phyloP scores from a whole-genome alignment of 2,797 vertebrate species.

The Menidia menidia region DNA sequence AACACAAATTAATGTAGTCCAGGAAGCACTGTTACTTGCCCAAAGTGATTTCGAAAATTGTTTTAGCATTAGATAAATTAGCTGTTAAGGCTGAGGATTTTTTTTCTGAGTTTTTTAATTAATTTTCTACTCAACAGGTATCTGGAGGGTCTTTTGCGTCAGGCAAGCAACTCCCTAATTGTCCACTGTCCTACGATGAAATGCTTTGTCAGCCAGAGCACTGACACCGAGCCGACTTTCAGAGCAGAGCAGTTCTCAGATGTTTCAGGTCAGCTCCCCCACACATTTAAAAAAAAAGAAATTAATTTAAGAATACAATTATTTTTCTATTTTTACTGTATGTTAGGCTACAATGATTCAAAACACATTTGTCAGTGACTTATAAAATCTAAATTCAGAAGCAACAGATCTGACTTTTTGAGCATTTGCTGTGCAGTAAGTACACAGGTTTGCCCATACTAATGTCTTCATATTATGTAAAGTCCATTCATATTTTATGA shows the following conservation, averaged over 20 bases:
- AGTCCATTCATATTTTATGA: neutral
- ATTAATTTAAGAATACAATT: neutral
- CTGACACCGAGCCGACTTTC: constrained; percentile 84
- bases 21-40: neutral
- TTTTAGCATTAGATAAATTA: no score
- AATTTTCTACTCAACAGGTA: constrained; percentile 81
- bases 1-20: neutral
- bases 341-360: neutral
- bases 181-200: constrained; percentile 87
- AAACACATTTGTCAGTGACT: constrained; percentile 1
- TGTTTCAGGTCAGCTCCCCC: constrained; percentile 82
- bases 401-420: constrained; percentile 19
- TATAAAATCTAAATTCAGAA: constrained; percentile 3
- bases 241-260: constrained; percentile 93
- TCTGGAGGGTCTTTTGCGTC: constrained; percentile 90
- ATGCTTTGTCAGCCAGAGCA: constrained; percentile 85
- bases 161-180: constrained; percentile 89
- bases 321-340: neutral
- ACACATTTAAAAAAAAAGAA: neutral
- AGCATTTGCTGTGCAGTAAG: neutral
- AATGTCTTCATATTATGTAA: neutral
- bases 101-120: neutral
- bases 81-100: no score
- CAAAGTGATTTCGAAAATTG: no score
- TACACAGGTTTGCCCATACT: neutral